phyloP scores from a whole-genome alignment of 35 echinoderm and acorn worm genomes.

The Apostichopus parvimensis region DNA sequence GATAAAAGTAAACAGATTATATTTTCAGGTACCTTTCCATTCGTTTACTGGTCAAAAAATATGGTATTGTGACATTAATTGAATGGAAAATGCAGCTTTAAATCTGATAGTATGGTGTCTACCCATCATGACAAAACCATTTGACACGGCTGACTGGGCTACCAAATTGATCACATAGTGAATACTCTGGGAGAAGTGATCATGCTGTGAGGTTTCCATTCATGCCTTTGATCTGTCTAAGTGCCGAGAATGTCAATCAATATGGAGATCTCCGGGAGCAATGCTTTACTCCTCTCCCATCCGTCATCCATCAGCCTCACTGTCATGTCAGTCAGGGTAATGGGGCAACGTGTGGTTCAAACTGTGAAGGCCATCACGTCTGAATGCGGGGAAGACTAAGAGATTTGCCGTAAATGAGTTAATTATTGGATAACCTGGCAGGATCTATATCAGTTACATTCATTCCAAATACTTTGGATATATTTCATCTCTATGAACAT shows the following conservation, averaged over 20 bases:
- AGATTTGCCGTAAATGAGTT: slow-evolving; percentile 37
- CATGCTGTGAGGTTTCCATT: slow-evolving; percentile 46
- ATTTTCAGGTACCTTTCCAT: too few relatives aligned
- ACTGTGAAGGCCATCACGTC: slow-evolving; percentile 13
- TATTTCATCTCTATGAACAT: slow-evolving; percentile 2
- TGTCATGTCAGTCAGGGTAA: slow-evolving; percentile 16
- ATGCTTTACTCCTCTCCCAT: neutral
- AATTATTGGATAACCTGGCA: slow-evolving; percentile 49
- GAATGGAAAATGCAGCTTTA: too few relatives aligned
- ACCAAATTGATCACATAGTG: slow-evolving; percentile 42
- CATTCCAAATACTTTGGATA: slow-evolving; percentile 5
- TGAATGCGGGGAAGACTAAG: neutral
- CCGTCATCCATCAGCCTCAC: neutral
- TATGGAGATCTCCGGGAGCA: neutral
- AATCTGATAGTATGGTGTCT: neutral
- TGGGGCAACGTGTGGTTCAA: slow-evolving; percentile 2
- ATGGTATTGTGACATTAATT: too few relatives aligned
- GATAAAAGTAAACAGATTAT: too few relatives aligned
- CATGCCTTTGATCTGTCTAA: slow-evolving; percentile 36
- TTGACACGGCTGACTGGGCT: slow-evolving; percentile 10
- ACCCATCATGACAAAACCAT: slow-evolving; percentile 3
- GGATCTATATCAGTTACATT: slow-evolving; percentile 28
- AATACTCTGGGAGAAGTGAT: slow-evolving; percentile 7
- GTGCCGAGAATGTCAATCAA: slow-evolving; percentile 48
- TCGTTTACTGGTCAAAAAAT: too few relatives aligned